Conservation (phyloP, 2,888 invertebrate genomes). For the Chloroclystis v-ata region DNA sequence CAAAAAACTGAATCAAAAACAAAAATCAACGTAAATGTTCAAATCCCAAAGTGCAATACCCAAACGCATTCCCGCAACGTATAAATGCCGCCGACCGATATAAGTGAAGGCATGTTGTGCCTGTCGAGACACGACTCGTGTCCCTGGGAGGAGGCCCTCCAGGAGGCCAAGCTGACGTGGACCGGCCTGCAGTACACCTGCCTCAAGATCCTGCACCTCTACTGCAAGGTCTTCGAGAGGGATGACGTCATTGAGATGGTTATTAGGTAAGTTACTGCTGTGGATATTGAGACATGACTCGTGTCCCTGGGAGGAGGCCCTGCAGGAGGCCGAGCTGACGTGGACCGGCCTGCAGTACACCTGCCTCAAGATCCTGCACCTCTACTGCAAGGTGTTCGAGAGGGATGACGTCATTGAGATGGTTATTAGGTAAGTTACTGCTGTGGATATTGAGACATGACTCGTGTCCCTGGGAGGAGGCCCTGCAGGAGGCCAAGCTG, state of each 20-base stretch:
- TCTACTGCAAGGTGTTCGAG: too few relatives aligned
- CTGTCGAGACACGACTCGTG: constrained; percentile 81
- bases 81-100: constrained; percentile 75
- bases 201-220: constrained; percentile 88
- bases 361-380: too few relatives aligned
- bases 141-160: constrained; percentile 78
- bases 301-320: too few relatives aligned
- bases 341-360: too few relatives aligned
- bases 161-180: constrained; percentile 82
- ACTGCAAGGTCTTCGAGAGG: constrained; percentile 92
- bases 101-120: constrained; percentile 77
- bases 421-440: too few relatives aligned
- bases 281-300: too few relatives aligned
- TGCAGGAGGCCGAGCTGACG: too few relatives aligned
- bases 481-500: too few relatives aligned
- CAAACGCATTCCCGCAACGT: constrained; percentile 16
- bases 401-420: too few relatives aligned
- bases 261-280: constrained; percentile 84
- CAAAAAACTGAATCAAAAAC: background rate
- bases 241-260: constrained; percentile 87
- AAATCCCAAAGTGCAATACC: constrained; percentile 12
- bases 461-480: too few relatives aligned
- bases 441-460: too few relatives aligned
- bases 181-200: constrained; percentile 91
- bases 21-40: constrained; percentile 1